Evolutionary conservation across 2,113 vertebrate genomes (phyloP).

Genomic region (Trichomycterus rosablanca): DNA sequence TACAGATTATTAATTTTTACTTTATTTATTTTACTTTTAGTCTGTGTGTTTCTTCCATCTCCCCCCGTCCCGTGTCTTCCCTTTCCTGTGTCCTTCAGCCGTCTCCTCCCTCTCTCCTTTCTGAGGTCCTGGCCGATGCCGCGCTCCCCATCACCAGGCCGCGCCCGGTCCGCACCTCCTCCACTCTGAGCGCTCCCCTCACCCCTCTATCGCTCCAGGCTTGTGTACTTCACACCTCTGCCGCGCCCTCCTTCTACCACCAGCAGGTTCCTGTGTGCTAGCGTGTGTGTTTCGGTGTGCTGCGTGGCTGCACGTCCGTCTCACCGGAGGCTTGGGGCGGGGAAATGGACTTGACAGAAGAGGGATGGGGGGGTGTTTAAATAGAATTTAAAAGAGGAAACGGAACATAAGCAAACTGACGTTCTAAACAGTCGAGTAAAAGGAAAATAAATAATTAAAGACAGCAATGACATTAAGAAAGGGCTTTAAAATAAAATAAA

Average conservation of each 20-base stretch:
- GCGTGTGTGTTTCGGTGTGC: constrained; percentile 1
- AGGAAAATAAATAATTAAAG: too few relatives aligned
- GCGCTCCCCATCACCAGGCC: constrained; percentile 54
- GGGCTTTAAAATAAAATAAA: too few relatives aligned
- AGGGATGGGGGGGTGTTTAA: too few relatives aligned
- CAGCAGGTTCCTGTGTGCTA: constrained; percentile 29
- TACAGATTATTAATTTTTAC: too few relatives aligned
- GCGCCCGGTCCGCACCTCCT: constrained; percentile 44
- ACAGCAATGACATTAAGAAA: too few relatives aligned
- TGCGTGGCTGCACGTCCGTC: neutral
- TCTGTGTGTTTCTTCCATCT: too few relatives aligned
- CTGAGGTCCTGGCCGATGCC: constrained; percentile 36
- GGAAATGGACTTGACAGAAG: too few relatives aligned
- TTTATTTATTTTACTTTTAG: too few relatives aligned
- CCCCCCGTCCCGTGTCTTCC: constrained; percentile 6
- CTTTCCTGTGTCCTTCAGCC: constrained; percentile 42
- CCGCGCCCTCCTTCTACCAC: constrained; percentile 27
- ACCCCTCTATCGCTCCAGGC: constrained; percentile 22
- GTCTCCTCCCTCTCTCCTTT: constrained; percentile 43
- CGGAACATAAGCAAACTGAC: too few relatives aligned
- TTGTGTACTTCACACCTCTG: constrained; percentile 35
- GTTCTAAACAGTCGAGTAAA: too few relatives aligned
- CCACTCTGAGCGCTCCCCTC: constrained; percentile 29
- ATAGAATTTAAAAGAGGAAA: too few relatives aligned
- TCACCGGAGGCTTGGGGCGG: too few relatives aligned